Evolutionary conservation across 2,113 vertebrate genomes (phyloP).

Genomic region (Chlamydotis undulata): DNA sequence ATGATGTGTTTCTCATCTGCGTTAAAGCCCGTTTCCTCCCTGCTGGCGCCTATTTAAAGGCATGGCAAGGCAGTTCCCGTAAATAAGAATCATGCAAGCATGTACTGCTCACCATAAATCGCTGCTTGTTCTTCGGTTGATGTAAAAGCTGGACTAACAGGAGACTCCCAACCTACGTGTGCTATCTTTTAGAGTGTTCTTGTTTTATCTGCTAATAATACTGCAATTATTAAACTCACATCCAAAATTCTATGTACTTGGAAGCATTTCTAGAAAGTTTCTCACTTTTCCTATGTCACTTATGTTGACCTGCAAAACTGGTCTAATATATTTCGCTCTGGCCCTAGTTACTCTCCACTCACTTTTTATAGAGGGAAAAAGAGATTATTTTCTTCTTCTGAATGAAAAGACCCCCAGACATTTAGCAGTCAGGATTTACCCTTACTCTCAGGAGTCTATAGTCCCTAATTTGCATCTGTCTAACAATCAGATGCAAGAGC

Average conservation of each 20-base stretch:
- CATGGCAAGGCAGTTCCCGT: neutral
- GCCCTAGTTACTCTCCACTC: neutral
- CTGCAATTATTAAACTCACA: neutral
- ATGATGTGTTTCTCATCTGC: constrained; percentile 4
- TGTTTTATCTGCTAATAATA: neutral
- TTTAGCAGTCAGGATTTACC: neutral
- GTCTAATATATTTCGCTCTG: neutral
- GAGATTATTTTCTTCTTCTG: neutral
- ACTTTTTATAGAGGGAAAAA: neutral
- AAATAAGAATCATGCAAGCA: neutral
- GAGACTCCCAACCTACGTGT: neutral
- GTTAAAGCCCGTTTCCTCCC: constrained; percentile 32
- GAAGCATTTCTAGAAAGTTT: neutral
- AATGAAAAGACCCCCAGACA: neutral
- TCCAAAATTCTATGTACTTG: neutral
- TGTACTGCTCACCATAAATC: neutral
- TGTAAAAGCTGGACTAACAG: neutral
- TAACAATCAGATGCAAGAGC: neutral
- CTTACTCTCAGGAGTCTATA: neutral
- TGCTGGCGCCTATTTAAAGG: constrained; percentile 5
- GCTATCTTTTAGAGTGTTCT: neutral
- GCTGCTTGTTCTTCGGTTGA: neutral
- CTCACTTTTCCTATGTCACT: neutral
- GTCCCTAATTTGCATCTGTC: neutral
- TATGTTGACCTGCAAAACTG: neutral